Evolutionary conservation across 2,113 vertebrate genomes (phyloP).

Genomic region (Cichladusa arquata): DNA sequence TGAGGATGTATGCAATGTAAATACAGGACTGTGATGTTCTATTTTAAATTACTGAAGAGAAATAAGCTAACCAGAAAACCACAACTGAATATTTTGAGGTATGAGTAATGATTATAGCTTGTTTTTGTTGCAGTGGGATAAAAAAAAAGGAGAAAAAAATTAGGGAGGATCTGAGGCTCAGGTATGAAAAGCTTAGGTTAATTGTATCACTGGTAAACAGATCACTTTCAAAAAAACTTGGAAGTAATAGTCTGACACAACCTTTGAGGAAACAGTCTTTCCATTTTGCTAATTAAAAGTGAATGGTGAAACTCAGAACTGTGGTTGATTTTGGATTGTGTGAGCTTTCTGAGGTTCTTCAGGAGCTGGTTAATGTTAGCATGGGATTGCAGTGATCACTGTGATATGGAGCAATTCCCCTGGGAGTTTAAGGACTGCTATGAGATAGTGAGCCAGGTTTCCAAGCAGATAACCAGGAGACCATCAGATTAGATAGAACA

Average conservation of each 20-base stretch:
- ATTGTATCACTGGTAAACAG: neutral
- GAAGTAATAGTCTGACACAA: neutral
- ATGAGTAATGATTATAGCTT: neutral
- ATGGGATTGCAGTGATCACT: neutral
- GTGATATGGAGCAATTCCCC: neutral
- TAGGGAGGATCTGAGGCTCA: neutral
- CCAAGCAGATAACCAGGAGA: neutral
- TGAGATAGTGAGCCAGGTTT: neutral
- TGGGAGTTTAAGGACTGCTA: neutral
- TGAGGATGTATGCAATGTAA: neutral
- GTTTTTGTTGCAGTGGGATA: neutral
- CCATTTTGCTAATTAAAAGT: neutral
- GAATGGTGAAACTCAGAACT: neutral
- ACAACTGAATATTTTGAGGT: neutral
- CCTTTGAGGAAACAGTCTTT: neutral
- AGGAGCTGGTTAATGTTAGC: neutral
- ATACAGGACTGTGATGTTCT: neutral
- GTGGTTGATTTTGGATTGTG: neutral
- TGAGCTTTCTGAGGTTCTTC: neutral
- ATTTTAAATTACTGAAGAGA: neutral
- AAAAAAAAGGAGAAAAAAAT: neutral
- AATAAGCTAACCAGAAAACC: neutral
- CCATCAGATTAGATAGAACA: neutral
- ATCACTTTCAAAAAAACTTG: neutral
- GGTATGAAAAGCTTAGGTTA: neutral